Evolutionary conservation across 2,888 invertebrate species (phyloP).

Genomic region (Candidula unifasciata): DNA sequence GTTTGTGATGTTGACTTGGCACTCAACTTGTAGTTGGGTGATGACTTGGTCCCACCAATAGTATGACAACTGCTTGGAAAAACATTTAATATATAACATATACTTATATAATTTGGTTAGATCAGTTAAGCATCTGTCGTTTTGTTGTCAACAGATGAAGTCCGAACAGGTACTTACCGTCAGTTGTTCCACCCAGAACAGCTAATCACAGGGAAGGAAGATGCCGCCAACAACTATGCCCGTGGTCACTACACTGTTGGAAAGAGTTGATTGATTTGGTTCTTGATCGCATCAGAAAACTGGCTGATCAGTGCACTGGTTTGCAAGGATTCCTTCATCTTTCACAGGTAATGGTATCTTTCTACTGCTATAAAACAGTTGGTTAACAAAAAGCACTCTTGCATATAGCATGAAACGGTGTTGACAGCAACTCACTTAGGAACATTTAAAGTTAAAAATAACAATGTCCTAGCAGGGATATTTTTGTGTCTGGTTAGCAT

Average conservation of each 20-base stretch:
- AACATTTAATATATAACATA: no score
- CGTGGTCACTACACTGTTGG: conserved; percentile 51
- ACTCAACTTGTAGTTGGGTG: no score
- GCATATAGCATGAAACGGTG: not conserved
- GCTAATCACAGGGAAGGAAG: conserved; percentile 50
- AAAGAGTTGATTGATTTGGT: conserved; percentile 41
- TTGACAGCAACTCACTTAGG: not conserved
- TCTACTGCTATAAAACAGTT: not conserved
- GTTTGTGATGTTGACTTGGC: no score
- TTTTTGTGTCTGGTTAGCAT: no score
- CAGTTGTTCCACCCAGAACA: conserved; percentile 54
- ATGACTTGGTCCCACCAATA: no score
- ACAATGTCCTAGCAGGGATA: no score
- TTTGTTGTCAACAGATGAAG: conserved; percentile 39
- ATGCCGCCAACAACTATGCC: conserved; percentile 51
- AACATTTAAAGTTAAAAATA: no score
- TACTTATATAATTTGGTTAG: no score
- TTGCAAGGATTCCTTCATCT: conserved; percentile 48
- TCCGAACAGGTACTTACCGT: conserved; percentile 50
- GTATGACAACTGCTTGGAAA: no score
- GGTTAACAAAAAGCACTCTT: not conserved
- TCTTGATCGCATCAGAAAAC: conserved; percentile 42
- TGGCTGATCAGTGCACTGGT: conserved; percentile 45
- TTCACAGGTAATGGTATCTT: conserved; percentile 45
- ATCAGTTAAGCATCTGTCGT: no score